phyloP scores from a whole-genome alignment of 2,888 invertebrate genomes.

The Callimorpha dominula region DNA sequence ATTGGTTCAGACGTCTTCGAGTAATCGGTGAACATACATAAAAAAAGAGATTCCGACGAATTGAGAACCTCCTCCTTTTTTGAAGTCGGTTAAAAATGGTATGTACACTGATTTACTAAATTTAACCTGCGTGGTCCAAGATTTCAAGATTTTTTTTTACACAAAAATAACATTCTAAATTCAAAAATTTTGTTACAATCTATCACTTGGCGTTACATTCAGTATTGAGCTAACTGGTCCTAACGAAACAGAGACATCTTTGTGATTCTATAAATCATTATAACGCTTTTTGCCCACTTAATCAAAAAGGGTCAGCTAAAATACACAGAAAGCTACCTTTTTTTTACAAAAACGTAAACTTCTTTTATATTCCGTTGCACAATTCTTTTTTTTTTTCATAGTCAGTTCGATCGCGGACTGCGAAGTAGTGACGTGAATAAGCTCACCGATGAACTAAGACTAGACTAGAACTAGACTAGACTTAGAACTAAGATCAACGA shows the following conservation, averaged over 20 bases:
- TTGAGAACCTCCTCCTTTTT: no score
- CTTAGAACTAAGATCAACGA: no score
- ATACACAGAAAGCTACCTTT: not conserved
- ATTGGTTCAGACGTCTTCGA: no score
- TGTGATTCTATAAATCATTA: not conserved
- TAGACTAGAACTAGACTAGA: no score
- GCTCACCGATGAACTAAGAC: no score
- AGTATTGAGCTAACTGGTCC: no score
- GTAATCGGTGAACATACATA: no score
- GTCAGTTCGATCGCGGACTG: not conserved
- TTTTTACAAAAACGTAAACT: not conserved
- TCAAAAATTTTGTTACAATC: not conserved
- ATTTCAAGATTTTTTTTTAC: not conserved
- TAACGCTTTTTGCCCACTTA: no score
- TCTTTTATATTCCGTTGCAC: constrained; percentile 3
- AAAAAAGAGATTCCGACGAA: no score
- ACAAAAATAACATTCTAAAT: not conserved
- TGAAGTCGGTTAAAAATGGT: no score
- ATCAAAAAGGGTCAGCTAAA: not conserved
- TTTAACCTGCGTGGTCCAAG: no score
- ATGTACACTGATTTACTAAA: not conserved
- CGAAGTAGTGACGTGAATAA: constrained; percentile 33
- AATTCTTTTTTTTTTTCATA: not conserved
- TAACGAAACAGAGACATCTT: not conserved
- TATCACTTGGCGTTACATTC: not conserved